phyloP scores from a whole-genome alignment of 2,797 vertebrate genomes.

The Gymnopithys bicolor region DNA sequence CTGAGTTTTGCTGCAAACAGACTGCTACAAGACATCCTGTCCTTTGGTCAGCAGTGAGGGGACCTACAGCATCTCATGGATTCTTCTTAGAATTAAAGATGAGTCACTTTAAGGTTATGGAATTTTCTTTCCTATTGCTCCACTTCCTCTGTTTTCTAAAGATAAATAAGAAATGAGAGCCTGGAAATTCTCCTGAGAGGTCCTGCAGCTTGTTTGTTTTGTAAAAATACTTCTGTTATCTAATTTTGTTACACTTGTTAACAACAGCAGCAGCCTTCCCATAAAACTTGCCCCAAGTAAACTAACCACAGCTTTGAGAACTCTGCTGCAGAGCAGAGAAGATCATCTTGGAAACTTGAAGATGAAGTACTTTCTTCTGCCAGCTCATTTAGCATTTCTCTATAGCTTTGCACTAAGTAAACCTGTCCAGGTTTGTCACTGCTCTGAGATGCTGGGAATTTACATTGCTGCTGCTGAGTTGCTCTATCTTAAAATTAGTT shows the following conservation, averaged over 20 bases:
- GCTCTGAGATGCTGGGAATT: neutral
- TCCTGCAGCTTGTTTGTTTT: slow-evolving; percentile 68
- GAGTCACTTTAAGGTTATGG: slow-evolving; percentile 52
- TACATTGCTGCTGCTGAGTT: neutral
- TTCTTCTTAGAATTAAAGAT: slow-evolving; percentile 39
- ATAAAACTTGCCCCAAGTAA: slow-evolving; percentile 29
- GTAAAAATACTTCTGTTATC: slow-evolving; percentile 53
- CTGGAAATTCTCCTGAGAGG: slow-evolving; percentile 65
- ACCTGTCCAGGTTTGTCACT: slow-evolving; percentile 60
- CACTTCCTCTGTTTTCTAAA: slow-evolving; percentile 65
- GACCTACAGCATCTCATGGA: neutral
- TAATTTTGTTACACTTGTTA: slow-evolving; percentile 53
- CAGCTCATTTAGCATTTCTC: slow-evolving; percentile 40
- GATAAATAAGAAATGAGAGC: slow-evolving; percentile 69
- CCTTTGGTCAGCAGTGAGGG: neutral
- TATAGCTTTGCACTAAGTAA: slow-evolving; percentile 44
- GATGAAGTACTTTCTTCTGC: slow-evolving; percentile 56
- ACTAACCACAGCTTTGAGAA: slow-evolving; percentile 14
- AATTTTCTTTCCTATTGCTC: slow-evolving; percentile 62
- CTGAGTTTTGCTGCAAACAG: slow-evolving; percentile 3
- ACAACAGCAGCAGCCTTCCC: slow-evolving; percentile 39
- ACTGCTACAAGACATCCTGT: neutral
- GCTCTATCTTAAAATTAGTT: neutral
- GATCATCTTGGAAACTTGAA: neutral
- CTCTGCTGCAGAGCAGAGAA: neutral